A percentile compares a stretch with the other conserved stretches of the same genome.
These are phyloP conservation scores for Chaetogeoica ovagalla DNA, from an alignment of 2,888 invertebrate species.

Conservation along the genomic window DNA sequence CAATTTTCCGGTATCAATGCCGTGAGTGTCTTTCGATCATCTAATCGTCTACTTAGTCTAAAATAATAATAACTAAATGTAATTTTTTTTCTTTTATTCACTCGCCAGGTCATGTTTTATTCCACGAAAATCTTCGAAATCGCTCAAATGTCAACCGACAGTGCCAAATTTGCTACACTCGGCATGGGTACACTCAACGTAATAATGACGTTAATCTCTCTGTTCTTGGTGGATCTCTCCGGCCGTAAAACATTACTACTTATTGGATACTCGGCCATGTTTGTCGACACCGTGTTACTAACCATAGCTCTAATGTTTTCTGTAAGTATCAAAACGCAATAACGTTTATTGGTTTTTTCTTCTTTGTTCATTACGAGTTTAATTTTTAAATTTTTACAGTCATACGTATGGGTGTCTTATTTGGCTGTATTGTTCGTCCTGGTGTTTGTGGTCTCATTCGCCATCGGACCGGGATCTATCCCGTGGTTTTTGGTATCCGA, in stretches of 20 bases:
- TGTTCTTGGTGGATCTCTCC: constrained; percentile 77
- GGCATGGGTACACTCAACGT: constrained; percentile 86
- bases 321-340: constrained; percentile 59
- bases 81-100: background rate
- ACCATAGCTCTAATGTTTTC: constrained; percentile 67
- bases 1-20: constrained; percentile 90
- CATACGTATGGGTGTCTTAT: constrained; percentile 63
- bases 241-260: constrained; percentile 82
- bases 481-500: constrained; percentile 93
- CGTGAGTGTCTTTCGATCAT: constrained; percentile 61
- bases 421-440: constrained; percentile 75
- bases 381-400: background rate
- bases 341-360: background rate
- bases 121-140: constrained; percentile 78
- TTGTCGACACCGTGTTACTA: constrained; percentile 70
- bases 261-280: constrained; percentile 79
- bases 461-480: constrained; percentile 90
- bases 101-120: constrained; percentile 71
- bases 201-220: constrained; percentile 79
- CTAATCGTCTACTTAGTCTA: background rate
- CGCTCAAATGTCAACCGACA: constrained; percentile 67
- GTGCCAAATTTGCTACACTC: constrained; percentile 78
- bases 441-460: constrained; percentile 83
- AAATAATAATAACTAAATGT: background rate
- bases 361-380: background rate